These are phyloP conservation scores for Archegozetes longisetosus DNA, from an alignment of 1,140 invertebrate genomes.

Conservation along the genomic window DNA sequence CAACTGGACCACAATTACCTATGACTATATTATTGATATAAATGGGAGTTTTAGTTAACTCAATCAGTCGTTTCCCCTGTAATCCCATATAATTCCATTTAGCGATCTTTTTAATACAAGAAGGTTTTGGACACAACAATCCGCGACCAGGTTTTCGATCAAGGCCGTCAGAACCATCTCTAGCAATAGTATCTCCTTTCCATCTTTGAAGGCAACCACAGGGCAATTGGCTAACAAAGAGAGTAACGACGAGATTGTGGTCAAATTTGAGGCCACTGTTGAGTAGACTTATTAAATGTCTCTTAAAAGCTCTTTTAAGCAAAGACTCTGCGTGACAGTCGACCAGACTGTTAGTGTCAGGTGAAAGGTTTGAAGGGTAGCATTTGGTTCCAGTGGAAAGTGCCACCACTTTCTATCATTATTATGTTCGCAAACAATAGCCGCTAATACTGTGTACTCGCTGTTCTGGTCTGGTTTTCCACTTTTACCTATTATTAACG, in stretches of 20 bases:
- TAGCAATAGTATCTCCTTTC: conserved; percentile 1
- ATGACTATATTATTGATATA: conserved; percentile 9
- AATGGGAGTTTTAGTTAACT: background rate
- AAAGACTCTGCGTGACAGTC: conserved; percentile 16
- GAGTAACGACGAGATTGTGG: background rate
- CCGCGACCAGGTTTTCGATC: conserved; percentile 14
- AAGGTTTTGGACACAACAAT: conserved; percentile 3
- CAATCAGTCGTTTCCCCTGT: conserved; percentile 1
- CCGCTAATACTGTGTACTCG: conserved; percentile 8
- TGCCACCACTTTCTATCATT: background rate
- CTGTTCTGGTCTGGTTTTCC: conserved; percentile 5
- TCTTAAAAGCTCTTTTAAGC: conserved; percentile 14
- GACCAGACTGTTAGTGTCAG: conserved; percentile 1
- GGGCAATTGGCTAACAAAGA: conserved; percentile 13
- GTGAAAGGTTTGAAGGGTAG: background rate
- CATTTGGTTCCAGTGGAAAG: conserved; percentile 13
- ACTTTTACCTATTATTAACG: conserved; percentile 3
- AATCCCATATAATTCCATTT: conserved; percentile 11
- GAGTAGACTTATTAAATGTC: conserved; percentile 6
- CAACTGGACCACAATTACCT: conserved; percentile 4
- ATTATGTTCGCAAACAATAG: background rate
- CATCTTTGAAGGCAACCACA: conserved; percentile 9
- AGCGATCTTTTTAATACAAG: conserved; percentile 8
- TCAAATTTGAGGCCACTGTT: background rate
- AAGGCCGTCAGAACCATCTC: background rate